Evolutionary conservation across 2,113 vertebrate genomes (phyloP).

Genomic region (Drymodes brunneopygia): DNA sequence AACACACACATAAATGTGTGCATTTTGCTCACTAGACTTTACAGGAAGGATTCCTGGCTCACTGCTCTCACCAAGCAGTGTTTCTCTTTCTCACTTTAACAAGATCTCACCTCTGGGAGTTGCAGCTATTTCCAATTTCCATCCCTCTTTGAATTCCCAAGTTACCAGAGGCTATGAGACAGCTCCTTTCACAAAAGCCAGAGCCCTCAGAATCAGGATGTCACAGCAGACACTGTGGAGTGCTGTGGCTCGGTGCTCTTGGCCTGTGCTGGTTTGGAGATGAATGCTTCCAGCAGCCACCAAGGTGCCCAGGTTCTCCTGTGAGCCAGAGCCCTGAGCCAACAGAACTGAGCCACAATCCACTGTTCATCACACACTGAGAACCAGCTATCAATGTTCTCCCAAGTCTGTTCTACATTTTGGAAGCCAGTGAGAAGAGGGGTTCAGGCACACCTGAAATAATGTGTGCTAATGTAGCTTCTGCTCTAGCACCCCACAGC

Average conservation of each 20-base stretch:
- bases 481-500: not conserved
- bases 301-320: not conserved
- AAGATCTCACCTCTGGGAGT: not conserved
- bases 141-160: not conserved
- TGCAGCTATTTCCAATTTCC: not conserved
- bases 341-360: not conserved
- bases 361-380: not conserved
- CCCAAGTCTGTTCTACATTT: not conserved
- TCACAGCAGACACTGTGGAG: accelerated
- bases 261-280: not conserved
- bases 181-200: not conserved
- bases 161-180: not conserved
- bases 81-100: not conserved
- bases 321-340: not conserved
- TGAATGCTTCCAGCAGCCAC: not conserved
- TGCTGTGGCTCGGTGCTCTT: accelerated
- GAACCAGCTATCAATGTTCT: not conserved
- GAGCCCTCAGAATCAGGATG: not conserved
- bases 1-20: not conserved
- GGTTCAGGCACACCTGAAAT: not conserved
- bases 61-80: not conserved
- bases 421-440: not conserved
- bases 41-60: not conserved
- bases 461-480: not conserved
- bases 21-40: not conserved